Evolutionary conservation across 92 coral and sea anemone genomes (phyloP).

Genomic region (Porites rus): DNA sequence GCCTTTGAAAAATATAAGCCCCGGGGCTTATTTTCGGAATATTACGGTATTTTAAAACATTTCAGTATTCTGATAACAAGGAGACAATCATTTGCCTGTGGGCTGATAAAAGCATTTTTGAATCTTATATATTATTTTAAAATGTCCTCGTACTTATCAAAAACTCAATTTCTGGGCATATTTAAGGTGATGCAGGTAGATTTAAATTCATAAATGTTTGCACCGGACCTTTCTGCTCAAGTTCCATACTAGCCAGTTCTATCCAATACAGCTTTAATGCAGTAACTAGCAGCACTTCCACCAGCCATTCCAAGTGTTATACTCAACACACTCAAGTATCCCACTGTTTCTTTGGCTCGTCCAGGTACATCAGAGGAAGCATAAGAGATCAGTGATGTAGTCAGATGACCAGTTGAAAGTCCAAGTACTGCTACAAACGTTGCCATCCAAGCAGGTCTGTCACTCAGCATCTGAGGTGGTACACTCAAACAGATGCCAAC

Average conservation of each 20-base stretch:
- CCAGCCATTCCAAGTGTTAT: constrained; percentile 92
- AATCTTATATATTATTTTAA: too few species aligned
- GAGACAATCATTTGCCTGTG: too few species aligned
- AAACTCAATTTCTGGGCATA: too few species aligned
- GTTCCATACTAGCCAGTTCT: constrained; percentile 51
- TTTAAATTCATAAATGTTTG: too few species aligned
- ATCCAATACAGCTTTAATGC: constrained; percentile 78
- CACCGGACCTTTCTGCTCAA: background rate
- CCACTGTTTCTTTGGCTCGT: constrained; percentile 88
- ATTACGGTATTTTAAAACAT: too few species aligned
- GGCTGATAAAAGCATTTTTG: too few species aligned
- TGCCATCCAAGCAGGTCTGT: constrained; percentile 94
- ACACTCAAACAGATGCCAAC: constrained; percentile 90
- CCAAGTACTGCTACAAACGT: constrained; percentile 89
- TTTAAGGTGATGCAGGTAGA: too few species aligned
- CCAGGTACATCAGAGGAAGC: constrained; percentile 89
- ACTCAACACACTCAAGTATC: constrained; percentile 86
- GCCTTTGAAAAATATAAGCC: too few species aligned
- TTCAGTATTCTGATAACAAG: too few species aligned
- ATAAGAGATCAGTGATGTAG: constrained; percentile 81
- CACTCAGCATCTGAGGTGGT: constrained; percentile 85
- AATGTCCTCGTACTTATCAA: too few species aligned
- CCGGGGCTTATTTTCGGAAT: too few species aligned
- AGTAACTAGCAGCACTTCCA: constrained; percentile 85
- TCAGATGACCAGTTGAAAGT: constrained; percentile 91